Conservation (phyloP, 2,797 vertebrate genomes). For the Syngnathus rostellatus region DNA sequence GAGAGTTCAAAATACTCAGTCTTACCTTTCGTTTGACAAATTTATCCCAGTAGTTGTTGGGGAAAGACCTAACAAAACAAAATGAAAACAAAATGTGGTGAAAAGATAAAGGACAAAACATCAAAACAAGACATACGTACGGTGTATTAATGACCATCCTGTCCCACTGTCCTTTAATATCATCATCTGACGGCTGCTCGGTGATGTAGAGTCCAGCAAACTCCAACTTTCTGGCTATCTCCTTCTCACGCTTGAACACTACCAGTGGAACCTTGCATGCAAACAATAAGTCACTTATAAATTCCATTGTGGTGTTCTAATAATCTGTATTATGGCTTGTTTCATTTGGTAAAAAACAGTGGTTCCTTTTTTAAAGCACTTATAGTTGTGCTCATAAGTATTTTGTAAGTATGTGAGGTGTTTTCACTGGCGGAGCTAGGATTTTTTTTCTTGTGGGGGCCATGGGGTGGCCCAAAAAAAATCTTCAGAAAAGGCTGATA, state of each 20-base stretch:
- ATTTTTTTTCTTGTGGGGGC: too few relatives aligned
- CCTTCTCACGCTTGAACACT: constrained; percentile 97
- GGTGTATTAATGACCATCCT: constrained; percentile 95
- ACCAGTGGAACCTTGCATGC: constrained; percentile 84
- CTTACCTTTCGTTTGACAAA: constrained; percentile 97
- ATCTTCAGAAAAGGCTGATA: too few relatives aligned
- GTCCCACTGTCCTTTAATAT: constrained; percentile 99
- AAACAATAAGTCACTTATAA: neutral
- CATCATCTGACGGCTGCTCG: constrained; percentile 95
- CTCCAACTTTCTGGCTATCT: constrained; percentile 94
- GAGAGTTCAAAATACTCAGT: constrained; percentile 8
- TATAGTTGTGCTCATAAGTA: too few relatives aligned
- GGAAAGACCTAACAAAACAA: constrained; percentile 82
- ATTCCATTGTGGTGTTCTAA: neutral
- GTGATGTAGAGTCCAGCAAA: constrained; percentile 98
- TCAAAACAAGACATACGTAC: constrained; percentile 66
- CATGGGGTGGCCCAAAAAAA: too few relatives aligned
- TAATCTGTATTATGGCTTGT: neutral
- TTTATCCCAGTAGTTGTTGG: constrained; percentile 99
- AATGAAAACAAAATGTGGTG: constrained; percentile 12
- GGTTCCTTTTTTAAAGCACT: too few relatives aligned
- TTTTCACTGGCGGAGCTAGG: neutral
- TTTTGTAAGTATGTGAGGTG: neutral
- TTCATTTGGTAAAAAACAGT: neutral
- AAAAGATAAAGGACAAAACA: neutral